A percentile compares a stretch with the other conserved stretches of the same genome.
Evolutionary conservation across 2,797 vertebrate species (phyloP).

Genomic region (Hirundo rustica): DNA sequence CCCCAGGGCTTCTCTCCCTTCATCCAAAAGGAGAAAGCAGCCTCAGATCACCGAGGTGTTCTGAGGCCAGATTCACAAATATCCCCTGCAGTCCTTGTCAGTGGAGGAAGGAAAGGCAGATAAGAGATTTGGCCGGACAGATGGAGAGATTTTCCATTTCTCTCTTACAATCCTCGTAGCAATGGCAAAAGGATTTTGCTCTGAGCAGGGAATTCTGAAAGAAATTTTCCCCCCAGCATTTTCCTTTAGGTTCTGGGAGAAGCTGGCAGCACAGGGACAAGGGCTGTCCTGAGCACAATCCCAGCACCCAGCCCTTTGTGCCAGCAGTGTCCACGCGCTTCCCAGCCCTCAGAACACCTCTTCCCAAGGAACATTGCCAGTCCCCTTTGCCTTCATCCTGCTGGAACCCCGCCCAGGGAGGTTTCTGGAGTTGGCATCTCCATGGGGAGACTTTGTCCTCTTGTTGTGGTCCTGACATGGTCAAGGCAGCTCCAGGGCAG

Average conservation of each 20-base stretch:
- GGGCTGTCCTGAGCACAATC: background rate
- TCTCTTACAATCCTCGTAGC: background rate
- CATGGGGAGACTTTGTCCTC: too few species aligned
- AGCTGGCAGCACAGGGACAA: background rate
- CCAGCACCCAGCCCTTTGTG: background rate
- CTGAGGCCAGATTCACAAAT: background rate
- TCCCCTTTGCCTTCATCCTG: background rate
- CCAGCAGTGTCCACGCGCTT: background rate
- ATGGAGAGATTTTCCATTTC: background rate
- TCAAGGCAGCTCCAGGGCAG: rapidly evolving
- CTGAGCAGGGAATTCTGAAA: background rate
- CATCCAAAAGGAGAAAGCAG: background rate
- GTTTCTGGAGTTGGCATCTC: rapidly evolving
- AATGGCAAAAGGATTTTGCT: background rate
- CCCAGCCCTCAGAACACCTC: background rate
- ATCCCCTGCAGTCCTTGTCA: background rate
- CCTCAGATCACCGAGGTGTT: background rate
- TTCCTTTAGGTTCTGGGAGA: background rate
- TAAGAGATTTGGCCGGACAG: background rate
- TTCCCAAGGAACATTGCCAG: background rate
- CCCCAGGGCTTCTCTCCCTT: background rate
- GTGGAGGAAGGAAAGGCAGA: background rate
- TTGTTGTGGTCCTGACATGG: background rate
- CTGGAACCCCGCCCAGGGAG: background rate
- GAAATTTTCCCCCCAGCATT: background rate